Base-by-base conservation (phyloP, 2,888 invertebrate genomes). In the Cosmorhoe ocellata region DNA sequence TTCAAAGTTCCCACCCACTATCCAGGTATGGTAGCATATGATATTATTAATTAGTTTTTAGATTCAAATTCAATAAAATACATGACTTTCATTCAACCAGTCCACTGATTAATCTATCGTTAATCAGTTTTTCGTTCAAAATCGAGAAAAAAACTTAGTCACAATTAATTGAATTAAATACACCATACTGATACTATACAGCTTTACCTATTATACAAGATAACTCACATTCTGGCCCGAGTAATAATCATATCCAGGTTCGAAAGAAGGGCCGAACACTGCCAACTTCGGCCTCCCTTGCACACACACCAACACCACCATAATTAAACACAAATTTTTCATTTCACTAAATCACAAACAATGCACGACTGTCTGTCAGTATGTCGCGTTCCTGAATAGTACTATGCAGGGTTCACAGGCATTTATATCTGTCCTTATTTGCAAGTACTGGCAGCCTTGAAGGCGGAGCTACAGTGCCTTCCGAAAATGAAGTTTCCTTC, bases 371-470 rank as follows among this genome's bases (percentile, higher is more conserved):
- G 69, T 56, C 65, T 63, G 60, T 64, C 66, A 50, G 63, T 66
- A 62, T 65, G 71, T 64, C 71, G 61, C 65, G 69, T 73, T 78
- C 81, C 80, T 77, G 77, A 89, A 78, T 89, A 85, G 58, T 62
- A 76, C 76, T 76, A 76, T 72, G 55, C 70, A 72, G 77, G 81
- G 82, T 83, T 76, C 76, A 73, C 84, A 80, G 66, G 75, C 80
- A 81, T 84, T 89, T 90, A 90, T 89, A 90, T 80, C 76, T 85
- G 83, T 86, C 87, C 89, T 87, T 82, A 88, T 85, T 86, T 67
- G 71, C 49, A 43, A 39, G 61, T 55, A 41, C 43, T 22, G 1
- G 66, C 58, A 82, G 80, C 87, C 88, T 88, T 88, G 87, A 75
- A 51, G 68, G 69, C 69, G 67, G 69, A 53, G 67, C 59, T 57